Evolutionary conservation across 2,888 invertebrate genomes (phyloP).

Genomic region (Drosophila neonasuta): DNA sequence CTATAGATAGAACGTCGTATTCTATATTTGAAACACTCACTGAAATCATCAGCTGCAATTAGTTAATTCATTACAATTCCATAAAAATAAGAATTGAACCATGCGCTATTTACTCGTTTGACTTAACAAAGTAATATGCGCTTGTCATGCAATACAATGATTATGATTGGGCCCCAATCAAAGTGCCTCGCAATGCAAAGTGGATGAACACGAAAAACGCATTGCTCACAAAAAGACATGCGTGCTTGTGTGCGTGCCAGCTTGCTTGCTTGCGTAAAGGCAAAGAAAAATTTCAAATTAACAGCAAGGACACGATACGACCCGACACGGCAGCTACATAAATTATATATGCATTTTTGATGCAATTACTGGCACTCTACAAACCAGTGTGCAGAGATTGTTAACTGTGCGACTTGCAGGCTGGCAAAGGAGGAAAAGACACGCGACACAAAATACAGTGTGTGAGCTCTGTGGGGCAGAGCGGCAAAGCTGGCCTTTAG

Average conservation of each 20-base stretch:
- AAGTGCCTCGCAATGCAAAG: constrained; percentile 16
- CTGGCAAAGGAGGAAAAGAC: background rate
- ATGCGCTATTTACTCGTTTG: constrained; percentile 27
- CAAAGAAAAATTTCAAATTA: constrained; percentile 12
- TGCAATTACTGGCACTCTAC: constrained; percentile 5
- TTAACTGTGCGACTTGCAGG: constrained; percentile 7
- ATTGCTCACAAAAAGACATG: constrained; percentile 17
- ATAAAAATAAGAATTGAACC: constrained; percentile 32
- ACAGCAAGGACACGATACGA: constrained; percentile 2
- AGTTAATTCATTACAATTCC: constrained; percentile 54
- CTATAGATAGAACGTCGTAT: constrained; percentile 11
- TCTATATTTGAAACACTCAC: constrained; percentile 39
- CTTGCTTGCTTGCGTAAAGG: background rate
- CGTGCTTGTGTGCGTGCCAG: background rate
- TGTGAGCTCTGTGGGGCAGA: background rate
- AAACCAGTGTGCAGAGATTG: constrained; percentile 11
- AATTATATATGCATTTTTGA: constrained; percentile 14
- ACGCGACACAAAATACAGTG: constrained; percentile 6
- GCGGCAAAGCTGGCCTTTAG: background rate
- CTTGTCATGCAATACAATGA: constrained; percentile 70
- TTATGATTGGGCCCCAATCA: constrained; percentile 52
- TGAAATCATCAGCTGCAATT: constrained; percentile 55
- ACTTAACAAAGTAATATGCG: constrained; percentile 61
- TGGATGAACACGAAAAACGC: constrained; percentile 20
- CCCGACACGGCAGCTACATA: background rate